Evolutionary conservation across 2,113 vertebrate species (phyloP).

Genomic region (Petaurus breviceps): DNA sequence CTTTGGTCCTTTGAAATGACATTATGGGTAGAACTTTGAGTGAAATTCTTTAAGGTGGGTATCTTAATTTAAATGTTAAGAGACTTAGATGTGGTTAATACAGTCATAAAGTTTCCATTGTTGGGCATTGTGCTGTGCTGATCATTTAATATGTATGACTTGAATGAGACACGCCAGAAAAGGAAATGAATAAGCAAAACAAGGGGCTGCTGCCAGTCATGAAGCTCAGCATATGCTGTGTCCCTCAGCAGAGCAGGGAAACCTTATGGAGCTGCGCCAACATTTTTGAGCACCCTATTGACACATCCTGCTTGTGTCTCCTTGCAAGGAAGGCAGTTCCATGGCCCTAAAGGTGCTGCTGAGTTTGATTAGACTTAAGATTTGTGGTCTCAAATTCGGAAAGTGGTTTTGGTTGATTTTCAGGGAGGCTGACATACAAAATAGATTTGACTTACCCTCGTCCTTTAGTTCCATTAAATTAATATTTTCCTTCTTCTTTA

Average conservation of each 20-base stretch:
- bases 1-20: conserved; percentile 68
- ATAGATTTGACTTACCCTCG: background rate
- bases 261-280: background rate
- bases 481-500: background rate
- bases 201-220: background rate
- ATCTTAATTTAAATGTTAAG: conserved; percentile 51
- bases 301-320: background rate
- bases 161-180: background rate
- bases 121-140: background rate
- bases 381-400: background rate
- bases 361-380: conserved; percentile 29
- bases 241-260: accelerated
- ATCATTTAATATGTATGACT: background rate
- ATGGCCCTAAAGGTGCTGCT: background rate
- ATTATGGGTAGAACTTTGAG: conserved; percentile 28
- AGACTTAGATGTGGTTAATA: conserved; percentile 27
- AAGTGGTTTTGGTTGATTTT: background rate
- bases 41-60: conserved; percentile 38
- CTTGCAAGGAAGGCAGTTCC: background rate
- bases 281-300: background rate
- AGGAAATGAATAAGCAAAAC: background rate
- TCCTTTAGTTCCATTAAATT: background rate
- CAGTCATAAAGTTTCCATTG: background rate
- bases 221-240: accelerated
- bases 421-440: background rate